Evolutionary conservation across 1,140 invertebrate genomes (phyloP).

Genomic region (Neodiprion pinetum): DNA sequence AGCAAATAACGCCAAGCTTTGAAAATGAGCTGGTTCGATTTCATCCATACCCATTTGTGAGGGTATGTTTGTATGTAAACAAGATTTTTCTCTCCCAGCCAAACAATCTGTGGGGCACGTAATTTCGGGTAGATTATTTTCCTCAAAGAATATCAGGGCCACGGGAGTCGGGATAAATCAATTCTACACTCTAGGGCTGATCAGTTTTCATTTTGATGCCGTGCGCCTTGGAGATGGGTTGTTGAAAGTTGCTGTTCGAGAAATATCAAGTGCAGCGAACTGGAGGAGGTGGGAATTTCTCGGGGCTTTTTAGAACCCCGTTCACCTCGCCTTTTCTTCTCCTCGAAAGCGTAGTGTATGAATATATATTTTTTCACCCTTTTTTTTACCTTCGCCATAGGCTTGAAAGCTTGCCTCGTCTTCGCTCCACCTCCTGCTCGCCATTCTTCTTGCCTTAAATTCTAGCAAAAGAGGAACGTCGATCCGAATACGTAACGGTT

Average conservation of each 20-base stretch:
- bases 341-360: constrained; percentile 9
- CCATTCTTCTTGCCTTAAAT: background rate
- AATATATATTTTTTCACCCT: constrained; percentile 11
- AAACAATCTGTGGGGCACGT: background rate
- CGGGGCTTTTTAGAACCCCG: constrained; percentile 10
- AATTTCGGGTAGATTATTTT: constrained; percentile 8
- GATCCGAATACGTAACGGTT: background rate
- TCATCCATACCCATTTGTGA: too few species aligned
- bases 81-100: background rate
- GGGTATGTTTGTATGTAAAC: too few species aligned
- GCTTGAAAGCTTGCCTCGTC: constrained; percentile 6
- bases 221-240: background rate
- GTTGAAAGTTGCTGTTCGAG: constrained; percentile 5
- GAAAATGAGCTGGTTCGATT: too few species aligned
- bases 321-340: constrained; percentile 12
- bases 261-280: constrained; percentile 13
- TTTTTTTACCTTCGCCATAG: background rate
- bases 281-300: constrained; percentile 10
- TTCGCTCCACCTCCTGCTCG: background rate
- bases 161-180: background rate
- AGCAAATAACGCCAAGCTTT: too few species aligned
- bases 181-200: background rate
- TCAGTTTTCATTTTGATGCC: constrained; percentile 8
- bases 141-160: background rate
- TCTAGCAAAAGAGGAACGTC: too few species aligned